These are phyloP conservation scores for Chrysopilus asiliformis DNA, from an alignment of 2,888 invertebrate genomes.

Conservation along the genomic window DNA sequence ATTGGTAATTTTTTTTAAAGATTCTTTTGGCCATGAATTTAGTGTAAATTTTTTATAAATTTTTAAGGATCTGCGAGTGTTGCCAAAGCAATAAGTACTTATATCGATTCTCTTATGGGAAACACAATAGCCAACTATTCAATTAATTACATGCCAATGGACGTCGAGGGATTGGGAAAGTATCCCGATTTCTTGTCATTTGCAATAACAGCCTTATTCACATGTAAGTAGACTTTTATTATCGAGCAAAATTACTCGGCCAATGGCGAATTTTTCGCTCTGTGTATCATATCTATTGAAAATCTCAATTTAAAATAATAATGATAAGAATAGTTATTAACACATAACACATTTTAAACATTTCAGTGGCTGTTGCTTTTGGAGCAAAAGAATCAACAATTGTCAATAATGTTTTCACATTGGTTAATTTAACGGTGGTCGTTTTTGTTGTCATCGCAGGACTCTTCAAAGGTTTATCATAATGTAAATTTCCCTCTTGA, in stretches of 20 bases:
- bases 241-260: too few relatives aligned
- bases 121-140: slow-evolving; percentile 53
- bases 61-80: slow-evolving; percentile 63
- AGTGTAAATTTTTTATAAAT: too few relatives aligned
- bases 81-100: slow-evolving; percentile 67
- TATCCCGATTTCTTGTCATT: slow-evolving; percentile 72
- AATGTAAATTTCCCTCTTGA: not conserved
- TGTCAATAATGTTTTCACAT: slow-evolving; percentile 77
- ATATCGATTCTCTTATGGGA: slow-evolving; percentile 55
- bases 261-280: too few relatives aligned
- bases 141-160: slow-evolving; percentile 48
- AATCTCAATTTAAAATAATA: too few relatives aligned
- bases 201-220: slow-evolving; percentile 52
- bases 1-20: slow-evolving; percentile 45
- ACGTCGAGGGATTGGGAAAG: slow-evolving; percentile 48
- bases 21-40: too few relatives aligned
- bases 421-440: slow-evolving; percentile 68
- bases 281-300: too few relatives aligned
- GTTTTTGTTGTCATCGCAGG: slow-evolving; percentile 72
- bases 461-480: slow-evolving; percentile 43
- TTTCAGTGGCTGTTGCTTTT: slow-evolving; percentile 53
- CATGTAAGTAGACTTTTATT: too few relatives aligned
- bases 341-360: not conserved
- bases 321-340: too few relatives aligned
- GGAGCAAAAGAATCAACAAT: slow-evolving; percentile 80